Evolutionary conservation across 2,888 invertebrate species (phyloP).

Genomic region (Meghimatium bilineatum): DNA sequence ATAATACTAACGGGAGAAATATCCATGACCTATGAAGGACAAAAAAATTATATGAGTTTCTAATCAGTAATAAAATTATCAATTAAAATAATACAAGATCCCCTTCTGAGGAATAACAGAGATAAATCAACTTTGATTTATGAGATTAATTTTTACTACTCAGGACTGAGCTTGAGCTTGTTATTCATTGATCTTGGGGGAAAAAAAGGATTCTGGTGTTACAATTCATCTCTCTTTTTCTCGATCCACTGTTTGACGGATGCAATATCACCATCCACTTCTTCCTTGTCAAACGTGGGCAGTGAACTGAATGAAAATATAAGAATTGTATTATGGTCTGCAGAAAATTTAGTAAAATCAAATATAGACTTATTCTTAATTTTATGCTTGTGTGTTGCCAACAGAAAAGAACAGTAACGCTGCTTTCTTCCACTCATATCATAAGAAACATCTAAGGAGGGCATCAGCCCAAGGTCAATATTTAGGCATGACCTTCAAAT

Average conservation of each 20-base stretch:
- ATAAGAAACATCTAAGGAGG: too few relatives aligned
- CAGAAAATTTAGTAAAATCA: neutral
- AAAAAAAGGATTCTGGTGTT: slow-evolving; percentile 36
- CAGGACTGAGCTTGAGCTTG: neutral
- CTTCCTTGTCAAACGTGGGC: slow-evolving; percentile 63
- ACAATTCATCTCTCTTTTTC: slow-evolving; percentile 69
- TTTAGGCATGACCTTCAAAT: too few relatives aligned
- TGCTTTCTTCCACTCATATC: too few relatives aligned
- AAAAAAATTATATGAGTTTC: neutral
- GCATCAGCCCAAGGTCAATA: too few relatives aligned
- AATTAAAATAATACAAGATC: neutral
- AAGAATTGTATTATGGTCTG: neutral
- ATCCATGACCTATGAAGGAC: neutral
- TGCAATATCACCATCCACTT: slow-evolving; percentile 67
- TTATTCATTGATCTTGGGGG: neutral
- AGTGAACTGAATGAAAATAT: slow-evolving; percentile 59
- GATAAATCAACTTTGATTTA: neutral
- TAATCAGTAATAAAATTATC: neutral
- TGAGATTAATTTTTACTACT: neutral
- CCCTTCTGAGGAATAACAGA: neutral
- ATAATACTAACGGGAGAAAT: too few relatives aligned
- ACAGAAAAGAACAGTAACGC: too few relatives aligned
- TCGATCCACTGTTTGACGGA: slow-evolving; percentile 69
- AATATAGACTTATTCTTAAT: too few relatives aligned
- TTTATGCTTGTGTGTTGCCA: too few relatives aligned